These are phyloP conservation scores for Drosophila buzzatii DNA, from an alignment of 2,888 invertebrate genomes.

Conservation along the genomic window DNA sequence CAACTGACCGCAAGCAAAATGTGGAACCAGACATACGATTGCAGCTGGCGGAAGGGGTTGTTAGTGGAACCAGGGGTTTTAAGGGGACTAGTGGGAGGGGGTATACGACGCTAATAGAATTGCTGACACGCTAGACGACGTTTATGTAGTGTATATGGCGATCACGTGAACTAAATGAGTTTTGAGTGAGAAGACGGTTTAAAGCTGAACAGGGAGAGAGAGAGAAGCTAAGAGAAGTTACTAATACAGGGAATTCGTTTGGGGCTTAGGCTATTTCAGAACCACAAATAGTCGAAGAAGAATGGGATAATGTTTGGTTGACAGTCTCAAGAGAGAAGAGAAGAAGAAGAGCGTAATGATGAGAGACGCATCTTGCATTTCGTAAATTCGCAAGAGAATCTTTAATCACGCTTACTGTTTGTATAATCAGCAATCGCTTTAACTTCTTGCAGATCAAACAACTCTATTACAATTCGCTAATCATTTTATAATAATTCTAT, in stretches of 20 bases:
- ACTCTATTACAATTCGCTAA: not conserved
- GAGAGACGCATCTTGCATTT: no score
- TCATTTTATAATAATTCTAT: not conserved
- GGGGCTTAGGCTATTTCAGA: no score
- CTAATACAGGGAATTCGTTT: no score
- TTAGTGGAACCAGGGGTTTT: not conserved
- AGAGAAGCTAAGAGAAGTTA: no score
- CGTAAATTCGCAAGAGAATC: no score
- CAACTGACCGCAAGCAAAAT: constrained; percentile 71
- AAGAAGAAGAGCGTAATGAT: no score
- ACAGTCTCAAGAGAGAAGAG: no score
- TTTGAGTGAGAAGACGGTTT: not conserved
- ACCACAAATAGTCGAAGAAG: no score
- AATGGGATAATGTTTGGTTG: no score
- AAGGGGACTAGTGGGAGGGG: not conserved
- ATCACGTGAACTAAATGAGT: constrained; percentile 5
- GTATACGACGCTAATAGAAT: constrained; percentile 31
- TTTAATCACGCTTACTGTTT: no score
- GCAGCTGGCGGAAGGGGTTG: not conserved
- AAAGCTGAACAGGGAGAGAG: not conserved
- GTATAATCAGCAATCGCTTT: not conserved
- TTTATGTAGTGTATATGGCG: constrained; percentile 37
- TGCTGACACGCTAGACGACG: constrained; percentile 41
- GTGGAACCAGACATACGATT: constrained; percentile 13
- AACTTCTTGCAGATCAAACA: not conserved